Conservation (phyloP, 2,797 vertebrate genomes). For the Leucoraja ocellata region DNA sequence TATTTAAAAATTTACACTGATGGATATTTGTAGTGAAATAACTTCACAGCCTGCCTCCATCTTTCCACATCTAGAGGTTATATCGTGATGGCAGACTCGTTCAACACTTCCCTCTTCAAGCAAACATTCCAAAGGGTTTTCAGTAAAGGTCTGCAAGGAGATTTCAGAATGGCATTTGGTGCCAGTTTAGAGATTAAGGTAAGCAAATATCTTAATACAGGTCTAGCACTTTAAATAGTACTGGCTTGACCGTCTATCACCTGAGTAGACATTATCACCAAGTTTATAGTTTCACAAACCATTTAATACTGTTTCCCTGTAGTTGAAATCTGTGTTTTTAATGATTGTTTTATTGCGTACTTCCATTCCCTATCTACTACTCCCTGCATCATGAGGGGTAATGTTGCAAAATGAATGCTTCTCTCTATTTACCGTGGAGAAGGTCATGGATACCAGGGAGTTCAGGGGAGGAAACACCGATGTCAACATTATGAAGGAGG, state of each 20-base stretch:
- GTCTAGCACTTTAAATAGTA: not conserved
- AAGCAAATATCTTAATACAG: conserved; percentile 29
- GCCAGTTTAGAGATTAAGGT: conserved; percentile 88
- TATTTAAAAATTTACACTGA: not conserved
- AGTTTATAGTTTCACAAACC: not conserved
- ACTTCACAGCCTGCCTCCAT: conserved; percentile 30
- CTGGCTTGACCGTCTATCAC: not conserved
- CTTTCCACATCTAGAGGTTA: conserved; percentile 66
- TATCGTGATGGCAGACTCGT: conserved; percentile 96
- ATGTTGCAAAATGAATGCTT: no score
- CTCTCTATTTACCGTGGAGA: no score
- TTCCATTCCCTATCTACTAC: not conserved
- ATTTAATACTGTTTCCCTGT: not conserved
- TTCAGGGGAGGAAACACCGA: no score
- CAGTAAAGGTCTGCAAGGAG: conserved; percentile 79
- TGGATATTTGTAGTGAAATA: not conserved
- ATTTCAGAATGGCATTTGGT: conserved; percentile 93
- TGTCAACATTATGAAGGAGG: no score
- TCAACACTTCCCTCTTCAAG: conserved; percentile 96
- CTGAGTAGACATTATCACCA: not conserved
- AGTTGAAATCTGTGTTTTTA: not conserved
- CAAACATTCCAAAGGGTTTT: conserved; percentile 97
- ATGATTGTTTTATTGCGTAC: not conserved
- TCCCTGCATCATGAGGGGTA: not conserved
- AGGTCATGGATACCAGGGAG: no score